These are phyloP conservation scores for Momotus momota DNA, from an alignment of 2,797 vertebrate genomes.

Conservation along the genomic window DNA sequence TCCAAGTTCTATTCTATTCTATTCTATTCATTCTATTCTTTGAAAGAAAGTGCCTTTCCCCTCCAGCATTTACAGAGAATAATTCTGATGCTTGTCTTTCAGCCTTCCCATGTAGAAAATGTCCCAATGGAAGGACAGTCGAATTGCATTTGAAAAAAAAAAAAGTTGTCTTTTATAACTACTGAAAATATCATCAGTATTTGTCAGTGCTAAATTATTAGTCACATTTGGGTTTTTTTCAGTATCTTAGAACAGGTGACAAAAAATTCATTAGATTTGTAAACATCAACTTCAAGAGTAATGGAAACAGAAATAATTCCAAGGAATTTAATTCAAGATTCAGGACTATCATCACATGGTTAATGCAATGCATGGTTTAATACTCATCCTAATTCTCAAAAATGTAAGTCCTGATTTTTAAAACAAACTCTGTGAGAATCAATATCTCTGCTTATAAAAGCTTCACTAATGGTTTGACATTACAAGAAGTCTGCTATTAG, in stretches of 20 bases:
- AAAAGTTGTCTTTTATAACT: neutral
- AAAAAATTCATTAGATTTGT: neutral
- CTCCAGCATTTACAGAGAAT: neutral
- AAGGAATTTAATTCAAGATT: neutral
- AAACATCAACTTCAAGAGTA: neutral
- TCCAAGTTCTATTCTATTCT: too few species aligned
- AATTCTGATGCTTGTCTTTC: neutral
- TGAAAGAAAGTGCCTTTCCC: neutral
- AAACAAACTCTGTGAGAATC: neutral
- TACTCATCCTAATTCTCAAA: neutral
- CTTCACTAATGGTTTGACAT: neutral
- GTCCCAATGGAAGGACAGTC: neutral
- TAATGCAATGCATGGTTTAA: neutral
- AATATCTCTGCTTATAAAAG: neutral
- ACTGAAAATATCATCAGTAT: neutral
- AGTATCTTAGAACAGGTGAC: neutral
- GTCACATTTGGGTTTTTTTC: neutral
- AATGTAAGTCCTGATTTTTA: neutral
- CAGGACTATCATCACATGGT: neutral
- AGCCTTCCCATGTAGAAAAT: neutral
- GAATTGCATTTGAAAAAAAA: neutral
- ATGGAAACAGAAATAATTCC: neutral
- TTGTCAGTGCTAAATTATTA: neutral
- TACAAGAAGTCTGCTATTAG: neutral
- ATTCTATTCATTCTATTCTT: neutral